Conservation (phyloP, 2,888 invertebrate species). For the Drymonia ruficornis region DNA sequence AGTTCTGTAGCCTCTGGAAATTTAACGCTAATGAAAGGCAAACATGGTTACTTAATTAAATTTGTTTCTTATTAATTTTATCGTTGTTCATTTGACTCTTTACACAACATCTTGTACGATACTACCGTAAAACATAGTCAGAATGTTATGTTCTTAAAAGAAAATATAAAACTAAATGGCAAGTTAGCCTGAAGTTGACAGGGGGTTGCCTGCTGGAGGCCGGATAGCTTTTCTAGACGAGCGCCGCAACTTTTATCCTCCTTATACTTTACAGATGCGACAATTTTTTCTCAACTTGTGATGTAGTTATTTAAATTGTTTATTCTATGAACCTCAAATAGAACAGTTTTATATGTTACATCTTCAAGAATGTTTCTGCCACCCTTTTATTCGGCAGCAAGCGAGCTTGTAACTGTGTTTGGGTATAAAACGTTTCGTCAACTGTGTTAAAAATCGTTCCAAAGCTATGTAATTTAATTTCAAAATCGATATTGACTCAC, state of each 20-base stretch:
- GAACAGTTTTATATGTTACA: too few species aligned
- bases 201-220: slow-evolving; percentile 45
- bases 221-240: slow-evolving; percentile 23
- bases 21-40: not conserved
- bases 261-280: slow-evolving; percentile 20
- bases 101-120: not conserved
- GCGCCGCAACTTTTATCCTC: slow-evolving; percentile 42
- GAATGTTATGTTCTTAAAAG: slow-evolving; percentile 39
- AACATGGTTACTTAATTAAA: slow-evolving; percentile 3
- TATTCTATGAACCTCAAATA: not conserved
- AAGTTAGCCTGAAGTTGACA: slow-evolving; percentile 74
- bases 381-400: too few species aligned
- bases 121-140: not conserved
- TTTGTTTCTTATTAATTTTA: not conserved
- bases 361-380: too few species aligned
- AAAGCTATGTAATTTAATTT: too few species aligned
- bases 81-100: not conserved
- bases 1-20: not conserved
- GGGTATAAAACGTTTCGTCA: too few species aligned
- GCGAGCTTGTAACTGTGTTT: too few species aligned
- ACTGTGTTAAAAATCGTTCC: too few species aligned
- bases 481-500: not conserved
- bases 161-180: slow-evolving; percentile 57
- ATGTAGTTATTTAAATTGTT: not conserved
- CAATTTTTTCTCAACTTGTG: not conserved